A percentile compares a stretch with the other conserved stretches of the same genome.
These are phyloP conservation scores for Ahaetulla prasina DNA, from an alignment of 2,113 vertebrate genomes.

Conservation along the genomic window DNA sequence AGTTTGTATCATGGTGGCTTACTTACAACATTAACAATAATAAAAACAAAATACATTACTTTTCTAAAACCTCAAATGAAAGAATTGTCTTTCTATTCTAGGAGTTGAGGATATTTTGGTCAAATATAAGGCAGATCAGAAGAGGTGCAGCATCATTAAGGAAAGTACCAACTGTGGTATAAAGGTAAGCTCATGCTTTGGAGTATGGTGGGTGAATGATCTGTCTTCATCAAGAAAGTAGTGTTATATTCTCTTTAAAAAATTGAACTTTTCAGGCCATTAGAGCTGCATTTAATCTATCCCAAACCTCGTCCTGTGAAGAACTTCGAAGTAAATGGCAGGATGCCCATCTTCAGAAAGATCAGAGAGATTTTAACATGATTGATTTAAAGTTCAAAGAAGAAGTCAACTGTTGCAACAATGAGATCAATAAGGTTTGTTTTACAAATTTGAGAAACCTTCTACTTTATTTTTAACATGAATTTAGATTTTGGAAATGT, in stretches of 20 bases:
- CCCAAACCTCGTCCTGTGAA: slow-evolving; percentile 63
- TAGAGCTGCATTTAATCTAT: slow-evolving; percentile 82
- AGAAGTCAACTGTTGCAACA: slow-evolving; percentile 90
- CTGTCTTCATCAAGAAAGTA: neutral
- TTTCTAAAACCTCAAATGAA: neutral
- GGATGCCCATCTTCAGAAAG: slow-evolving; percentile 89
- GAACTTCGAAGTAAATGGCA: slow-evolving; percentile 86
- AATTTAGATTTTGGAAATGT: neutral
- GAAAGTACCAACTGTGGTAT: slow-evolving; percentile 76
- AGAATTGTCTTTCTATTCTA: slow-evolving; percentile 50
- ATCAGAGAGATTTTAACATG: slow-evolving; percentile 91
- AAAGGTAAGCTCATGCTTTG: slow-evolving; percentile 67
- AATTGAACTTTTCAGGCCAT: slow-evolving; percentile 75
- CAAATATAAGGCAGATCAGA: slow-evolving; percentile 76
- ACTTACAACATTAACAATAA: neutral
- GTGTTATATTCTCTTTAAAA: neutral
- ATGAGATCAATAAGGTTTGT: slow-evolving; percentile 92
- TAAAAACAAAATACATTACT: neutral
- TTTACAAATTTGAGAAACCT: neutral
- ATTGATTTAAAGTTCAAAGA: slow-evolving; percentile 97
- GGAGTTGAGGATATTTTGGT: slow-evolving; percentile 97
- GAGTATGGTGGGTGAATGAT: too few species aligned
- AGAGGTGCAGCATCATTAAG: slow-evolving; percentile 78
- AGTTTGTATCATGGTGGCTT: neutral
- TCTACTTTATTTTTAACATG: slow-evolving; percentile 10